Percentiles rank a stretch among this genome's conserved stretches.
These are phyloP conservation scores for Gopherus evgoodei DNA, from an alignment of 2,113 vertebrate genomes.

Conservation along the genomic window DNA sequence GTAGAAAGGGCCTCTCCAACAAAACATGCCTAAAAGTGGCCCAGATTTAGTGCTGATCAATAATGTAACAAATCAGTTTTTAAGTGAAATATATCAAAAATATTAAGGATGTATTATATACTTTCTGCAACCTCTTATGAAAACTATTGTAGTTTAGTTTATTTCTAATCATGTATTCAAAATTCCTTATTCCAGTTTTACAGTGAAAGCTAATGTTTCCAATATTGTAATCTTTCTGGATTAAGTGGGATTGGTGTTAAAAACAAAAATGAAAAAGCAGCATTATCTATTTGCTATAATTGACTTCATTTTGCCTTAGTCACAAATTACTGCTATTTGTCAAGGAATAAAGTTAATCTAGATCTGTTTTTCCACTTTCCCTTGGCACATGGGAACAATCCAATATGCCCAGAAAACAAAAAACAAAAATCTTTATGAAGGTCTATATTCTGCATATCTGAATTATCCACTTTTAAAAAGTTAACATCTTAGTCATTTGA, in stretches of 20 bases:
- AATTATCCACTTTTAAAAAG: neutral
- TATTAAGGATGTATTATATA: neutral
- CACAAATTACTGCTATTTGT: neutral
- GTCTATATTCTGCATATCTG: neutral
- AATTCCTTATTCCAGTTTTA: neutral
- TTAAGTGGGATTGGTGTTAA: neutral
- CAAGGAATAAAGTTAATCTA: neutral
- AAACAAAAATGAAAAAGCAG: neutral
- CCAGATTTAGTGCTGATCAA: constrained; percentile 10
- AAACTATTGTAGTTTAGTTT: neutral
- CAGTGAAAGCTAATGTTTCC: constrained; percentile 4
- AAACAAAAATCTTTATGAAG: neutral
- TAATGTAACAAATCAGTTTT: neutral
- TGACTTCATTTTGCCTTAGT: neutral
- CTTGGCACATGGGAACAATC: neutral
- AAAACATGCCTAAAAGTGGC: neutral
- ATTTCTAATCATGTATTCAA: constrained; percentile 8
- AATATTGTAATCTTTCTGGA: neutral
- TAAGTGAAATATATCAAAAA: constrained; percentile 20
- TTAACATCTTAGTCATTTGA: neutral
- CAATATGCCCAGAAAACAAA: neutral
- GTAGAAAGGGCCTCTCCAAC: neutral
- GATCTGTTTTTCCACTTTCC: constrained; percentile 1
- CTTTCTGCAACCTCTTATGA: neutral
- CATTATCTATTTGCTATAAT: neutral